phyloP scores from a whole-genome alignment of 2,888 invertebrate species.

The Hybos culiciformis region DNA sequence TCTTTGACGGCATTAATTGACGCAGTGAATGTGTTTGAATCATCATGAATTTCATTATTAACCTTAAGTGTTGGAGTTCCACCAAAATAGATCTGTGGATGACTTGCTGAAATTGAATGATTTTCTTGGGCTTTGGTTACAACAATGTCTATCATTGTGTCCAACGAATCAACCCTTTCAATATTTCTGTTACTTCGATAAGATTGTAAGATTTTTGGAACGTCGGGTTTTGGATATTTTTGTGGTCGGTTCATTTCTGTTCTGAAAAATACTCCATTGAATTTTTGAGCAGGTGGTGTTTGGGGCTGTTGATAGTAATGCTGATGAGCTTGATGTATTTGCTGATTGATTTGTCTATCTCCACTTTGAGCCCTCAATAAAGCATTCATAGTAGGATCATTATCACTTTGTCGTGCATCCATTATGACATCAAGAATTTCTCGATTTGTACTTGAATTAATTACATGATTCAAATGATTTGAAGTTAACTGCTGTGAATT shows the following conservation, averaged over 20 bases:
- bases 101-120: conserved; percentile 27
- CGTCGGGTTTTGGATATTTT: conserved; percentile 35
- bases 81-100: conserved; percentile 33
- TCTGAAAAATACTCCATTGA: conserved; percentile 46
- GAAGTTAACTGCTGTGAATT: not conserved
- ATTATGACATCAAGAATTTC: conserved; percentile 44
- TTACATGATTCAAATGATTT: conserved; percentile 17
- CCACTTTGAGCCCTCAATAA: conserved; percentile 13
- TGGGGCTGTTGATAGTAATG: conserved; percentile 8
- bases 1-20: conserved; percentile 2
- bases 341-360: not conserved
- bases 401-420: conserved; percentile 39
- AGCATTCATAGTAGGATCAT: conserved; percentile 32
- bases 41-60: conserved; percentile 8
- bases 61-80: conserved; percentile 28
- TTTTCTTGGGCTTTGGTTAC: conserved; percentile 42
- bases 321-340: not conserved
- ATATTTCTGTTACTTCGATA: conserved; percentile 58
- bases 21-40: conserved; percentile 4
- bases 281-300: conserved; percentile 31
- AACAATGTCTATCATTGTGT: conserved; percentile 58
- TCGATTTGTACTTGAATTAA: conserved; percentile 36
- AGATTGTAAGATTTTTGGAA: conserved; percentile 42
- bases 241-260: conserved; percentile 39
- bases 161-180: conserved; percentile 61